A percentile compares a stretch with the other conserved stretches of the same genome.
These are phyloP conservation scores for Cladorhizidae sp. DNA, from an alignment of 37 sponge, comb jelly and placozoan species.

Conservation along the genomic window DNA sequence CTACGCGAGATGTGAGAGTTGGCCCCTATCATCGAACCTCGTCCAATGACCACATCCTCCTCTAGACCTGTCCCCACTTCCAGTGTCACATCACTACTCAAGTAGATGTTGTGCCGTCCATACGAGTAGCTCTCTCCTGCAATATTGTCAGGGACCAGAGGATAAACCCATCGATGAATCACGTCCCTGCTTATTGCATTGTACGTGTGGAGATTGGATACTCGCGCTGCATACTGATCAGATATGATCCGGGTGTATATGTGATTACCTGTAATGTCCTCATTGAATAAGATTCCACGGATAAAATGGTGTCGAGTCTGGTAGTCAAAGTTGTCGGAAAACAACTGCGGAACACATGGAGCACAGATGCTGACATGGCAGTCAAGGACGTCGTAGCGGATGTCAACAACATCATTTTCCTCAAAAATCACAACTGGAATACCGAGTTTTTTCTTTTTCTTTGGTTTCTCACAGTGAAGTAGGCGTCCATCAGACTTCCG, in stretches of 20 bases:
- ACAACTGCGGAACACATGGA: conserved; percentile 87
- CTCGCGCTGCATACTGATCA: conserved; percentile 94
- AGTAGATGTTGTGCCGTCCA: conserved; percentile 86
- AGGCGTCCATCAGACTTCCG: conserved; percentile 62
- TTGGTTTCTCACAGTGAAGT: conserved; percentile 85
- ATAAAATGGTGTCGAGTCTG: conserved; percentile 93
- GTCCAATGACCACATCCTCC: conserved; percentile 93
- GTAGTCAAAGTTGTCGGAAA: conserved; percentile 98
- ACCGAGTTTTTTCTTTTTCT: conserved; percentile 52
- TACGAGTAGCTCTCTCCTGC: conserved; percentile 79
- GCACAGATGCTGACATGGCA: conserved; percentile 94
- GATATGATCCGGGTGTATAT: conserved; percentile 89
- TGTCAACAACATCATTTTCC: conserved; percentile 67
- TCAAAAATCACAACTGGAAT: conserved; percentile 80
- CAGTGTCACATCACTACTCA: conserved; percentile 71
- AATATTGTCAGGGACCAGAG: conserved; percentile 91
- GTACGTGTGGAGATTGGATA: conserved; percentile 89
- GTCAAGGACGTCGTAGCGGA: conserved; percentile 95
- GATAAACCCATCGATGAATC: conserved; percentile 97
- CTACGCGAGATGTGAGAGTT: conserved; percentile 70
- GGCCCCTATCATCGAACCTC: conserved; percentile 56
- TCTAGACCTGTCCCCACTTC: conserved; percentile 72
- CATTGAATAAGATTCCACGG: conserved; percentile 86
- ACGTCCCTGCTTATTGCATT: conserved; percentile 94
- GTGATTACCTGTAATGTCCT: conserved; percentile 86